Percentiles rank a stretch among this genome's conserved stretches.
Evolutionary conservation across 2,888 invertebrate genomes (phyloP).

Genomic region (Drosophila merina): DNA sequence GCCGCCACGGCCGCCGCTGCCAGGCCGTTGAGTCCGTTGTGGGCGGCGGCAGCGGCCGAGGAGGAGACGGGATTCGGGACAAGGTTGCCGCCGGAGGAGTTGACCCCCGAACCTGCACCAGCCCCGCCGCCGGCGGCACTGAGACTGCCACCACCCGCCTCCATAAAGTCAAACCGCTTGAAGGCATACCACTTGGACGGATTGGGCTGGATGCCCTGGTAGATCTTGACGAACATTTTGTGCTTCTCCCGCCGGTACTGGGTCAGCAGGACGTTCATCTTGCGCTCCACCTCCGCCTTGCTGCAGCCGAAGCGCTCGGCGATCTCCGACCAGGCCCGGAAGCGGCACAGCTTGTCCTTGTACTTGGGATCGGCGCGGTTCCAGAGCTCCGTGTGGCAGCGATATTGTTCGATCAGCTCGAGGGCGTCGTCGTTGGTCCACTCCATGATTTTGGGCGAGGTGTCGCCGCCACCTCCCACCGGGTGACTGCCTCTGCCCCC

Average conservation of each 20-base stretch:
- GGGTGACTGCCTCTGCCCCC: conserved; percentile 24
- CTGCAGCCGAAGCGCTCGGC: conserved; percentile 83
- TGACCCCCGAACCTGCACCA: conserved; percentile 36
- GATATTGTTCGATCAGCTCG: conserved; percentile 83
- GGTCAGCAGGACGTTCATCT: conserved; percentile 83
- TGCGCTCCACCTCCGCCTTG: conserved; percentile 83
- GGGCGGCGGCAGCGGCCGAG: conserved; percentile 42
- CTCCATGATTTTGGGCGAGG: conserved; percentile 80
- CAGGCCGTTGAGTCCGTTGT: conserved; percentile 73
- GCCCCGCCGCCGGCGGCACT: conserved; percentile 44
- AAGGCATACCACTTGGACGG: conserved; percentile 84
- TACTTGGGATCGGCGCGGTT: conserved; percentile 83
- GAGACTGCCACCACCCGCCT: conserved; percentile 79
- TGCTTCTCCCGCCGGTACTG: conserved; percentile 83
- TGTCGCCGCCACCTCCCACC: conserved; percentile 36
- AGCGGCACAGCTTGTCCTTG: conserved; percentile 83
- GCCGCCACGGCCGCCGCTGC: conserved; percentile 70
- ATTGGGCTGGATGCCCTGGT: conserved; percentile 83
- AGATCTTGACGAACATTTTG: conserved; percentile 82
- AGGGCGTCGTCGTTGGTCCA: conserved; percentile 83
- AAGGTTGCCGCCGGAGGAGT: conserved; percentile 35
- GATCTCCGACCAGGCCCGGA: conserved; percentile 83
- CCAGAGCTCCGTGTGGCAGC: conserved; percentile 82
- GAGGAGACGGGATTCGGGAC: conserved; percentile 46
- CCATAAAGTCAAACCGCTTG: conserved; percentile 83